Evolutionary conservation across 2,888 invertebrate genomes (phyloP), one percentile per base, ranked within the genome.

Genomic region (Carcina quercana): DNA sequence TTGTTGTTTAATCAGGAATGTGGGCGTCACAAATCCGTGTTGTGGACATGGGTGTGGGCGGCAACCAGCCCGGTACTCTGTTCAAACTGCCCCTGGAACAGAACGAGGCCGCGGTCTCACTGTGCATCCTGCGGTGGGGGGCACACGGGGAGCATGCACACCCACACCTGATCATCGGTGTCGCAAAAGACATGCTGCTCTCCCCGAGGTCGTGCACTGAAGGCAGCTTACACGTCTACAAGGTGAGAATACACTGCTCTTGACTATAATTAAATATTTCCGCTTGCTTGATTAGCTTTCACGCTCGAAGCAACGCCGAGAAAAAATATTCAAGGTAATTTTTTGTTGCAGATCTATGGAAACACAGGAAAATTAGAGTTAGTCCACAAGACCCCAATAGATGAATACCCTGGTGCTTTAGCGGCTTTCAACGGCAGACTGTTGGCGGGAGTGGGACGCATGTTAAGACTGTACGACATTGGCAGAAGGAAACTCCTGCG

Each of bases 11-110:
- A 7, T 0, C 66, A 58, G 97, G 97, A 3, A 92, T 97, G 88
- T 99, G 99, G 98, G 97, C 97, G 0, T 97, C 94, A 0, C 89
- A 93, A 37, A 88, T 98, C 30, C 87, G 95, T 37, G 90, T 97
- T 26, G 88, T 97, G 58, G 94, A 95, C 61, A 95, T 97, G 39
- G 91, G 94, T 32, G 85, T 50, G 1, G 56, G 67, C 17, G 70
- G 71, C 12, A 67, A 59, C 0, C 64, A 86, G 40, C 96, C 95
- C 0, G 88, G 87, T 35, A 95, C 96, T 0, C 85, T 93, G 40
- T 91, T 91, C 59, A 86, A 89, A 37, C 85, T 96, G 40, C 88
- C 94, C 25, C 83, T 99, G 22, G 94, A 95, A 43, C 99, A 99
- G 74, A 98, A 99, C 72, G 96, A 98, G 67, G 97, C 98, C 0